phyloP scores from a whole-genome alignment of 2,113 vertebrate species.

The Oxyura jamaicensis region DNA sequence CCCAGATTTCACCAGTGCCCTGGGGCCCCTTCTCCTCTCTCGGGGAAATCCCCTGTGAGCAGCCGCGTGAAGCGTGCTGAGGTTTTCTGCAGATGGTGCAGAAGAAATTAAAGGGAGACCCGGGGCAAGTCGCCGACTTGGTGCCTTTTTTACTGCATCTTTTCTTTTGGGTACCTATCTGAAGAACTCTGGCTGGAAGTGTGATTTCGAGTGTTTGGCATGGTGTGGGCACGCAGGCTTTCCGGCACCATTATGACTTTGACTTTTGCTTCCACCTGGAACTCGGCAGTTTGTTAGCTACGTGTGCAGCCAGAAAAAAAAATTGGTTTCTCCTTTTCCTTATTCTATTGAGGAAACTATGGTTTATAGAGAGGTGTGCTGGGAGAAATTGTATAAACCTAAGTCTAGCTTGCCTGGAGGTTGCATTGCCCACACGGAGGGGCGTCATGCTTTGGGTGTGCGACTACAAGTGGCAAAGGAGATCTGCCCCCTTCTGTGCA shows the following conservation, averaged over 20 bases:
- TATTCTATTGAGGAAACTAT: slow-evolving; percentile 10
- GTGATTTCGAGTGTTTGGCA: background rate
- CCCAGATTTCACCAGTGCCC: background rate
- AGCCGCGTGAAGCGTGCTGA: rapidly evolving
- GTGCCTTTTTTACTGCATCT: background rate
- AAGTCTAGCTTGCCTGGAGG: background rate
- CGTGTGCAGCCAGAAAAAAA: rapidly evolving
- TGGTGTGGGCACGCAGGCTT: no score
- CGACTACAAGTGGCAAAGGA: background rate
- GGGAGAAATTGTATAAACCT: background rate
- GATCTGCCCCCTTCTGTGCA: background rate
- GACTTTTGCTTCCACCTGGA: background rate
- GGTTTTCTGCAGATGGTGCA: background rate
- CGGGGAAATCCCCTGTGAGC: background rate
- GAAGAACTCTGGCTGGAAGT: background rate
- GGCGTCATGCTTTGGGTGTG: rapidly evolving
- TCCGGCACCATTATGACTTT: background rate
- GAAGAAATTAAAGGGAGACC: background rate
- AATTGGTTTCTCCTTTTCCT: background rate
- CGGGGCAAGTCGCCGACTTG: background rate
- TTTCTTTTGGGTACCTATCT: background rate
- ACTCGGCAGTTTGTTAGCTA: background rate
- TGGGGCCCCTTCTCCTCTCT: rapidly evolving
- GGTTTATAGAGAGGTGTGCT: slow-evolving; percentile 5
- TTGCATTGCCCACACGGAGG: background rate